Percentiles rank a stretch among this genome's conserved stretches.
Evolutionary conservation across 2,888 invertebrate genomes (phyloP).

Genomic region (Drosophila tanythrix): DNA sequence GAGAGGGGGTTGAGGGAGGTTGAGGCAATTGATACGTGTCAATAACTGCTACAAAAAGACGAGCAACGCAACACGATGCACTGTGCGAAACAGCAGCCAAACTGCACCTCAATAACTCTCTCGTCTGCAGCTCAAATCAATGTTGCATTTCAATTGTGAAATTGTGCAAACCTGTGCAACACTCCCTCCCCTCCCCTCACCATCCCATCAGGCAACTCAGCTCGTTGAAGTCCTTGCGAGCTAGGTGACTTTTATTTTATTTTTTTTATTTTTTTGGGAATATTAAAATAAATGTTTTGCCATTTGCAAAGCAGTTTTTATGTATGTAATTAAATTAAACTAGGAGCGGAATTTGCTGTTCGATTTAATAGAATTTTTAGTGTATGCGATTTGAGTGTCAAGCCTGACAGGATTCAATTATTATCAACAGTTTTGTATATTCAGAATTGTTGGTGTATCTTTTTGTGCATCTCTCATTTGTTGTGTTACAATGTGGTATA

Average conservation of each 20-base stretch:
- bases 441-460: too few relatives aligned
- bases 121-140: constrained; percentile 74
- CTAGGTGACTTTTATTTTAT: constrained; percentile 12
- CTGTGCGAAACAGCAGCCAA: constrained; percentile 33
- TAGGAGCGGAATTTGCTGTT: constrained; percentile 62
- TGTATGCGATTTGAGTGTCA: constrained; percentile 1
- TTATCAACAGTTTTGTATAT: neutral
- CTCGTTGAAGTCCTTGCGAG: constrained; percentile 4
- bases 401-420: neutral
- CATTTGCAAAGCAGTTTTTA: constrained; percentile 42
- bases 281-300: constrained; percentile 74
- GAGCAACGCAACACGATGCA: constrained; percentile 47
- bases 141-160: constrained; percentile 79
- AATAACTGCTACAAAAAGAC: constrained; percentile 74
- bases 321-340: constrained; percentile 76
- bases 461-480: neutral
- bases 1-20: neutral
- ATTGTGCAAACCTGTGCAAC: constrained; percentile 57
- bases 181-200: constrained; percentile 26
- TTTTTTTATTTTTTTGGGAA: constrained; percentile 32
- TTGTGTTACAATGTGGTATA: neutral
- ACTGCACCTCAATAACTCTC: constrained; percentile 68
- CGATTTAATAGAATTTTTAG: constrained; percentile 27
- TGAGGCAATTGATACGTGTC: constrained; percentile 79
- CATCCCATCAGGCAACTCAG: neutral